Conservation (phyloP, 2,797 vertebrate genomes). For the Dendrocincla fuliginosa region DNA sequence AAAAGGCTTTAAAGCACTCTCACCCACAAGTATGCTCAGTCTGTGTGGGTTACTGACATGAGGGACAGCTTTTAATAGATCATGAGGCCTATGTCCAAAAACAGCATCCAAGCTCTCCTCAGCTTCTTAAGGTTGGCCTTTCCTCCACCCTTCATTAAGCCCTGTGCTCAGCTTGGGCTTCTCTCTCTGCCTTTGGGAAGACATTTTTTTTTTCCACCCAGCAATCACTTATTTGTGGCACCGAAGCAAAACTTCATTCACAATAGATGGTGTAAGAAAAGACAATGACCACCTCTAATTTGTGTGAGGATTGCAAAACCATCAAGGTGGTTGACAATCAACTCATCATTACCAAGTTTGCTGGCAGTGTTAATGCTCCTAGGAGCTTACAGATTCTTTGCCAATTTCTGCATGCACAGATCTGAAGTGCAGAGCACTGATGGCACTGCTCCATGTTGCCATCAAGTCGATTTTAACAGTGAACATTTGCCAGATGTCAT, state of each 20-base stretch:
- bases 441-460: not conserved
- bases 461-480: not conserved
- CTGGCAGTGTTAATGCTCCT: not conserved
- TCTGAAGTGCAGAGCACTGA: not conserved
- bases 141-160: not conserved
- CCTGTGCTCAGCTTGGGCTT: not conserved
- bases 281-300: not conserved
- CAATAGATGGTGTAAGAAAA: not conserved
- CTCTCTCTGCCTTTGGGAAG: not conserved
- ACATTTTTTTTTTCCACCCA: not conserved
- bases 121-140: not conserved
- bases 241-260: not conserved
- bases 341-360: not conserved
- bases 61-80: slow-evolving; percentile 32
- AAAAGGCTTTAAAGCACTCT: slow-evolving; percentile 38
- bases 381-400: not conserved
- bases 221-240: not conserved
- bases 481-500: not conserved
- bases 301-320: not conserved
- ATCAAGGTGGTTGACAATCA: not conserved
- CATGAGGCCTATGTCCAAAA: not conserved
- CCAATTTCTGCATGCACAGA: not conserved
- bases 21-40: slow-evolving; percentile 41
- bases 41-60: slow-evolving; percentile 8
- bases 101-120: not conserved